Evolutionary conservation across 2,888 invertebrate genomes (phyloP).

Genomic region (Acronicta psi): DNA sequence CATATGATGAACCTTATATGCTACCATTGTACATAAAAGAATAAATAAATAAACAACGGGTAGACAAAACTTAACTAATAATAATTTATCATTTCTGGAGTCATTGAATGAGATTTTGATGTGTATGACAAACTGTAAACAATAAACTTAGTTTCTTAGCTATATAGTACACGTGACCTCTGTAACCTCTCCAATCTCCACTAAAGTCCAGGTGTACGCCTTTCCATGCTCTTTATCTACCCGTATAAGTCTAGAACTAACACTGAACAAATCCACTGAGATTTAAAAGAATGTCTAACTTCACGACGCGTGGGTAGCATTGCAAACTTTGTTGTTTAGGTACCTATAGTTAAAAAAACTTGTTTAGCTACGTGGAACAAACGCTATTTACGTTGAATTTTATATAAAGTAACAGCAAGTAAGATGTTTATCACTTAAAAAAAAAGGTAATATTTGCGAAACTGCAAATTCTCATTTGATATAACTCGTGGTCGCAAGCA

Average conservation of each 20-base stretch:
- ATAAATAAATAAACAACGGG: too few species aligned
- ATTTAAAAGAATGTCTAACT: slow-evolving; percentile 1
- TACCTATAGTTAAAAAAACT: slow-evolving; percentile 2
- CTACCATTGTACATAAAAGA: too few species aligned
- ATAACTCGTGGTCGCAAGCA: too few species aligned
- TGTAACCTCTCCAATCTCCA: not conserved
- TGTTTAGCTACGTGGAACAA: not conserved
- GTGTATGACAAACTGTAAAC: too few species aligned
- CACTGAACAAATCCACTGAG: not conserved
- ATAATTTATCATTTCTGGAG: not conserved
- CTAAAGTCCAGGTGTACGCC: not conserved
- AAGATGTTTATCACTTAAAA: too few species aligned
- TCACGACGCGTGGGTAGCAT: slow-evolving; percentile 1
- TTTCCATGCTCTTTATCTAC: not conserved
- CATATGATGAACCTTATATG: too few species aligned
- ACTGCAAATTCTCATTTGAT: too few species aligned
- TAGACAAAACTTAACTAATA: too few species aligned
- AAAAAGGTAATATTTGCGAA: too few species aligned
- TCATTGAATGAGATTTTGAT: too few species aligned
- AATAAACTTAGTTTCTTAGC: too few species aligned
- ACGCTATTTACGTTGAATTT: not conserved
- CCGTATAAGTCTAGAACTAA: not conserved
- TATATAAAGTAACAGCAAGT: not conserved
- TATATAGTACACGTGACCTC: not conserved
- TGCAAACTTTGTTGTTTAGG: not conserved